Conservation (phyloP, 2,113 vertebrate species). For the Pithys albifrons region DNA sequence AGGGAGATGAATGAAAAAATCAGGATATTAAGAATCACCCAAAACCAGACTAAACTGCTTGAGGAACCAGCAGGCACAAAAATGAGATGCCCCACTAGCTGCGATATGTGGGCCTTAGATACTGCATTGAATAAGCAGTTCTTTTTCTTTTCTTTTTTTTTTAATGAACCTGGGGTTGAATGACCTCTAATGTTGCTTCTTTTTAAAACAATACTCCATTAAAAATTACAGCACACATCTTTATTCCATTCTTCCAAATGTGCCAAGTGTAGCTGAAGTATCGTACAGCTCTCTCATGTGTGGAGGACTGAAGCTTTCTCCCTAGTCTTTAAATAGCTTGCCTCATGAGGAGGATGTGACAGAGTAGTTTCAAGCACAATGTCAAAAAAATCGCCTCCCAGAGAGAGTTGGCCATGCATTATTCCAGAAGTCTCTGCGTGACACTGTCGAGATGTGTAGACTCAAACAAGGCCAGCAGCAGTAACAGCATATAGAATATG, state of each 20-base stretch:
- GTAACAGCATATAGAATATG: fast-evolving
- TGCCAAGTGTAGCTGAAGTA: neutral
- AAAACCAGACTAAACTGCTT: neutral
- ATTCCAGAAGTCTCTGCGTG: neutral
- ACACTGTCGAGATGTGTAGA: fast-evolving
- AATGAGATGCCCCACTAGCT: neutral
- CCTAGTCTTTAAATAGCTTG: neutral
- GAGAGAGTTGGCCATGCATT: neutral
- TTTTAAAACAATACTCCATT: neutral
- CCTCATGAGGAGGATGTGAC: neutral
- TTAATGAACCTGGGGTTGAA: neutral
- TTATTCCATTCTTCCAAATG: neutral
- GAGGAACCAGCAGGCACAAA: neutral
- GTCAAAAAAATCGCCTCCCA: neutral
- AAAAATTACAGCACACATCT: neutral
- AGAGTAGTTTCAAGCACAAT: neutral
- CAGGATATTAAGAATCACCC: neutral
- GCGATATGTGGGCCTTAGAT: fast-evolving
- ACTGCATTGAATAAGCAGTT: neutral
- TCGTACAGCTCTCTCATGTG: fast-evolving
- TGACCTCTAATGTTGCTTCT: neutral
- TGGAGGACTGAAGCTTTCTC: neutral
- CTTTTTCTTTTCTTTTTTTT: neutral
- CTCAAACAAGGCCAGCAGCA: neutral
- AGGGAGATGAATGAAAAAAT: neutral